phyloP scores from a whole-genome alignment of 2,113 vertebrate species.

The Corvus cornix region DNA sequence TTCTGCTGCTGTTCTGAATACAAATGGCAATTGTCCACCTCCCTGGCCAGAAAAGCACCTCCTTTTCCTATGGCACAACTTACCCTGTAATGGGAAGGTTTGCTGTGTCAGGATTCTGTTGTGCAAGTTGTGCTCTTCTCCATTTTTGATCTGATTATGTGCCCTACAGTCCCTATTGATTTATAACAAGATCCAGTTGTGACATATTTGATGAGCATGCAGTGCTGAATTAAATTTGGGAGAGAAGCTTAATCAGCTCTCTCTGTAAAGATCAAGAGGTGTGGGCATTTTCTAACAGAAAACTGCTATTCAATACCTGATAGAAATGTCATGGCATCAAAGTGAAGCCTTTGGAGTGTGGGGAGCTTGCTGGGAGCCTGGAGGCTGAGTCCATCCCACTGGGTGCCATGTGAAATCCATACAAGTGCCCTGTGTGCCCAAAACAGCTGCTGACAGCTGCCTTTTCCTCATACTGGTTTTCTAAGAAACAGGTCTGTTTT shows the following conservation, averaged over 20 bases:
- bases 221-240: background rate
- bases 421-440: background rate
- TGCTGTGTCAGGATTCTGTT: background rate
- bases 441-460: background rate
- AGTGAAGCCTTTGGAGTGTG: background rate
- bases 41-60: background rate
- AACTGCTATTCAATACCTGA: background rate
- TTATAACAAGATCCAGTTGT: background rate
- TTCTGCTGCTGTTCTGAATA: background rate
- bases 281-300: background rate
- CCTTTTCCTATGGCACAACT: background rate
- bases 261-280: background rate
- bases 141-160: background rate
- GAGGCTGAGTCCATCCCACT: background rate
- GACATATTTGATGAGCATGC: background rate
- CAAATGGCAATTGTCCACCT: background rate
- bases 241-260: background rate
- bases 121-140: background rate
- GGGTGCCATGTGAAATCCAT: background rate
- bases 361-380: background rate
- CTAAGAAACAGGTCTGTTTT: background rate
- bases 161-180: background rate
- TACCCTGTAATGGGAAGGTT: background rate
- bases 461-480: background rate
- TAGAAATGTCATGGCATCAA: rapidly evolving